Evolutionary conservation across 2,888 invertebrate species (phyloP).

Genomic region (Xanthorhoe designata): DNA sequence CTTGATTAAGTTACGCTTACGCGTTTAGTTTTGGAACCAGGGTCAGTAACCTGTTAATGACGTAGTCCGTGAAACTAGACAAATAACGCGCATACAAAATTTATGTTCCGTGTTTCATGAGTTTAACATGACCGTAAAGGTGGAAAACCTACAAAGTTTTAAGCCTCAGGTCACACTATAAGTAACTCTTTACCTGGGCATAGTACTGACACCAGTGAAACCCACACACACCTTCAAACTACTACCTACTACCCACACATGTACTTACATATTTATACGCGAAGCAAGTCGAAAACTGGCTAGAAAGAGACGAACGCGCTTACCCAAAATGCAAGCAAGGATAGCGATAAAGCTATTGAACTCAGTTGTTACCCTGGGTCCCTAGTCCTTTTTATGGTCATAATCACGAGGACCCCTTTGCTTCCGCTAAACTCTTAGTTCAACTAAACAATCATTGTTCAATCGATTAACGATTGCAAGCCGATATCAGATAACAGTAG

Average conservation of each 20-base stretch:
- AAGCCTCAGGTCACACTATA: neutral
- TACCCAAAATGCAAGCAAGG: neutral
- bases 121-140: constrained; percentile 1
- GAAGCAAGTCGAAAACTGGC: neutral
- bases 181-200: neutral
- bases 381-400: constrained; percentile 1
- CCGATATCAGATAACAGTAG: constrained; percentile 13
- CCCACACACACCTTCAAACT: neutral
- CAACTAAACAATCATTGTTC: constrained; percentile 1
- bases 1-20: constrained; percentile 15
- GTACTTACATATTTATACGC: neutral
- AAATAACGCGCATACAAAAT: neutral
- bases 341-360: constrained; percentile 3
- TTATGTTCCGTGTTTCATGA: neutral
- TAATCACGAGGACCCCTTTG: neutral
- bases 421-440: neutral
- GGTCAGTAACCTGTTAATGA: constrained; percentile 11
- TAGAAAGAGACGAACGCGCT: neutral
- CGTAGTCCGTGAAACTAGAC: neutral
- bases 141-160: constrained; percentile 4
- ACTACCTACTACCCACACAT: neutral
- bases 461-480: neutral
- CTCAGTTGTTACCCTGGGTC: neutral
- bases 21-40: constrained; percentile 7
- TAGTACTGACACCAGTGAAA: neutral